phyloP scores from a whole-genome alignment of 2,797 vertebrate species.

The Pterois miles region DNA sequence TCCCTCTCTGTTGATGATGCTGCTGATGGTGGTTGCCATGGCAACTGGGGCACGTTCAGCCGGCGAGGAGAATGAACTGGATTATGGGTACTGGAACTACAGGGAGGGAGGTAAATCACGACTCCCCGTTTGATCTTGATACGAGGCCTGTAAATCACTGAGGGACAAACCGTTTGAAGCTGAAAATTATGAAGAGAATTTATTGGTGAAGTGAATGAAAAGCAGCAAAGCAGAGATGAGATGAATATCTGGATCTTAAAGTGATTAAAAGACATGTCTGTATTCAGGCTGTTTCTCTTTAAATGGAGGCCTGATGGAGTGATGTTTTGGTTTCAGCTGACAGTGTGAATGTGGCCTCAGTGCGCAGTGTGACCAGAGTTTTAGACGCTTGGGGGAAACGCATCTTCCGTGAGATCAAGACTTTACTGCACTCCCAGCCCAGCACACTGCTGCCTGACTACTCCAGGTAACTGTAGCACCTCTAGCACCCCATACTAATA shows the following conservation, averaged over 20 bases:
- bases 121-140: constrained; percentile 49
- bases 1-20: constrained; percentile 62
- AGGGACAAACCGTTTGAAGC: constrained; percentile 35
- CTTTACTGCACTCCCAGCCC: constrained; percentile 83
- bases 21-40: constrained; percentile 68
- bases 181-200: constrained; percentile 18
- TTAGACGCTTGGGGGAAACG: constrained; percentile 86
- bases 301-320: constrained; percentile 28
- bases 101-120: constrained; percentile 84
- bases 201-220: constrained; percentile 31
- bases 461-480: constrained; percentile 76
- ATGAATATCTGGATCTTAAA: neutral
- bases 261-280: constrained; percentile 1
- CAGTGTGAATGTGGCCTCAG: constrained; percentile 83
- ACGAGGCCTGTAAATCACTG: constrained; percentile 40
- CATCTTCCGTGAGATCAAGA: constrained; percentile 86
- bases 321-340: constrained; percentile 74
- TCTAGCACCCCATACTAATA: neutral
- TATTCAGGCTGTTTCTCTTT: neutral
- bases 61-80: constrained; percentile 79
- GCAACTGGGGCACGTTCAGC: constrained; percentile 63
- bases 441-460: constrained; percentile 84
- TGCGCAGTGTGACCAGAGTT: constrained; percentile 85
- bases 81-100: constrained; percentile 86
- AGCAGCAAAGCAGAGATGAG: neutral